A percentile compares a stretch with the other conserved stretches of the same genome.
phyloP scores from a whole-genome alignment of 1,140 invertebrate genomes.

The Ylistrum balloti region DNA sequence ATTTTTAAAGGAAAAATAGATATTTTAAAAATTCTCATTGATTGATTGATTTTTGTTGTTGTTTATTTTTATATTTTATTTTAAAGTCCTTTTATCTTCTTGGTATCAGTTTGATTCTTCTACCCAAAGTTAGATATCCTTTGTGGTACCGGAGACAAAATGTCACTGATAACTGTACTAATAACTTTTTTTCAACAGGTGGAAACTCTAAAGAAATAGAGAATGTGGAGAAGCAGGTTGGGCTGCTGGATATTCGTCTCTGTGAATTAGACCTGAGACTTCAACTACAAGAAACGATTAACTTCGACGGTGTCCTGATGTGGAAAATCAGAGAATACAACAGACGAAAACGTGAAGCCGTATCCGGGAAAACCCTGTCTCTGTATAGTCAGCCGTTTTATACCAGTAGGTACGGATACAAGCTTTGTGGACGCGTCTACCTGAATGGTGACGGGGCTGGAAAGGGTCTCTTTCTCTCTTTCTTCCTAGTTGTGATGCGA shows the following conservation, averaged over 20 bases:
- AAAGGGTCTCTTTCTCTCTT: not conserved
- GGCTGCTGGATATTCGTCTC: not conserved
- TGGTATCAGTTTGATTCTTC: too few species aligned
- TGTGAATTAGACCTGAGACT: slow-evolving; percentile 11
- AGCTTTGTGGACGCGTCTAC: slow-evolving; percentile 54
- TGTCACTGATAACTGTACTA: too few species aligned
- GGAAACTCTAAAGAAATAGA: not conserved
- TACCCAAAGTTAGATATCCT: too few species aligned
- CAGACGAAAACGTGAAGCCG: not conserved
- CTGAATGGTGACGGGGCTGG: not conserved
- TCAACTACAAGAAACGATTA: not conserved
- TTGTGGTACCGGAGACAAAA: too few species aligned
- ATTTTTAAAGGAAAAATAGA: too few species aligned
- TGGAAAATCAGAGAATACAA: not conserved
- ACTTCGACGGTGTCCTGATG: not conserved
- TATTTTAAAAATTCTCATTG: too few species aligned
- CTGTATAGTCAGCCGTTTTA: not conserved
- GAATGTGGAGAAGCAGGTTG: not conserved
- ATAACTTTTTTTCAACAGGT: not conserved
- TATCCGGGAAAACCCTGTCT: not conserved
- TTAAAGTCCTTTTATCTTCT: too few species aligned
- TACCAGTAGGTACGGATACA: not conserved
- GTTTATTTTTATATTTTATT: too few species aligned
- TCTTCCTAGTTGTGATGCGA: not conserved
- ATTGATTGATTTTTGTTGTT: too few species aligned